These are phyloP conservation scores for Lithophane semibrunnea DNA, from an alignment of 2,888 invertebrate genomes.

Conservation along the genomic window DNA sequence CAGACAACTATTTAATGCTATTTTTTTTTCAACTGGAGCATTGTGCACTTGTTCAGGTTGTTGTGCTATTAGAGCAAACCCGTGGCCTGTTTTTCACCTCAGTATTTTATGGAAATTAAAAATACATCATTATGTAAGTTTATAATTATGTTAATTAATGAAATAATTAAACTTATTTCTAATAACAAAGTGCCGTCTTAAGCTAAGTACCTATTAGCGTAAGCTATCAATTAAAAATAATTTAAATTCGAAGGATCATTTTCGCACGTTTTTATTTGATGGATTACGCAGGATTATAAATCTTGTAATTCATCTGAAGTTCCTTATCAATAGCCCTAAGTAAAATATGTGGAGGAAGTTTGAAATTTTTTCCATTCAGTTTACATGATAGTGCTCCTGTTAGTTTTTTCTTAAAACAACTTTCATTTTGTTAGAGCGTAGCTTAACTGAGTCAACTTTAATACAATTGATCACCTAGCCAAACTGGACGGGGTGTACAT, in stretches of 20 bases:
- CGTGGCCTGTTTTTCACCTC: too few relatives aligned
- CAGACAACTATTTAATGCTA: background rate
- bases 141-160: background rate
- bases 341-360: constrained; percentile 5
- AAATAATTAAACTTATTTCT: background rate
- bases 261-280: background rate
- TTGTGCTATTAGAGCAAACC: background rate
- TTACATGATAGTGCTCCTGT: constrained; percentile 18
- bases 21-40: background rate
- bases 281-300: background rate
- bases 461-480: constrained; percentile 53
- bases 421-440: constrained; percentile 26
- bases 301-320: background rate
- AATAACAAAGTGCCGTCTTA: background rate
- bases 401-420: constrained; percentile 21
- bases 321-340: background rate
- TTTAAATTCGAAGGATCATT: background rate
- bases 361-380: constrained; percentile 2
- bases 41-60: background rate
- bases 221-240: background rate
- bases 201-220: background rate
- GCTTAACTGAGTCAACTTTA: constrained; percentile 42
- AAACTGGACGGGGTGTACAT: constrained; percentile 41
- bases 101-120: background rate
- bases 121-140: background rate